Conservation (phyloP, 1,140 invertebrate genomes). For the Ceratosolen fusciceps region DNA sequence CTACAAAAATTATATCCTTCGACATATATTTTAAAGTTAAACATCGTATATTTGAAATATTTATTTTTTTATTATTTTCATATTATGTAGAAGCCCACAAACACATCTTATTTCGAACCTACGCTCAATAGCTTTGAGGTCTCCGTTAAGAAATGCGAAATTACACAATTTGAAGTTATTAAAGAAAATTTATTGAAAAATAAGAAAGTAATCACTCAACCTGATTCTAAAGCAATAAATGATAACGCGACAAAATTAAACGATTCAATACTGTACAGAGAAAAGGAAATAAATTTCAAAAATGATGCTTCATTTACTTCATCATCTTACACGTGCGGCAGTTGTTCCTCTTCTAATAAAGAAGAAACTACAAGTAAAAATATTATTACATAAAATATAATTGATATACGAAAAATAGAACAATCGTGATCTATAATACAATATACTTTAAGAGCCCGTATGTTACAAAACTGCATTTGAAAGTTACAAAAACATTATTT, state of each 20-base stretch:
- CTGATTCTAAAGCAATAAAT: neutral
- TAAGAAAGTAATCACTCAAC: neutral
- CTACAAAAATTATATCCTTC: too few species aligned
- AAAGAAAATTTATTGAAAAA: conserved; percentile 35
- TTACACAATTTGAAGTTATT: conserved; percentile 40
- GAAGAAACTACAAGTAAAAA: neutral
- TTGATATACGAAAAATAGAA: too few species aligned
- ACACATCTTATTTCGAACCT: neutral
- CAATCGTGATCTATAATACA: too few species aligned
- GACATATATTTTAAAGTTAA: too few species aligned
- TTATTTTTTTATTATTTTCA: too few species aligned
- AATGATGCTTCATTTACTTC: conserved; percentile 4
- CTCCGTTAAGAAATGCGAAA: conserved; percentile 26
- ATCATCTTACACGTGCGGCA: conserved; percentile 5
- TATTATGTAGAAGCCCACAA: conserved; percentile 5
- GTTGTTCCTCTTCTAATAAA: conserved; percentile 17
- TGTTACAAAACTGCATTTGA: too few species aligned
- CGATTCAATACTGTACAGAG: neutral
- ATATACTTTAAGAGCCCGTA: too few species aligned
- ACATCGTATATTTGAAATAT: too few species aligned
- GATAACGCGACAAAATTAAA: neutral
- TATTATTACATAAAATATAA: neutral
- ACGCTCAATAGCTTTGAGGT: neutral
- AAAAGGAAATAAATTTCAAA: neutral
- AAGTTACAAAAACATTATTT: too few species aligned